A percentile compares a stretch with the other conserved stretches of the same genome.
phyloP scores from a whole-genome alignment of 1,140 invertebrate genomes.

The Carcinoscorpius rotundicauda region DNA sequence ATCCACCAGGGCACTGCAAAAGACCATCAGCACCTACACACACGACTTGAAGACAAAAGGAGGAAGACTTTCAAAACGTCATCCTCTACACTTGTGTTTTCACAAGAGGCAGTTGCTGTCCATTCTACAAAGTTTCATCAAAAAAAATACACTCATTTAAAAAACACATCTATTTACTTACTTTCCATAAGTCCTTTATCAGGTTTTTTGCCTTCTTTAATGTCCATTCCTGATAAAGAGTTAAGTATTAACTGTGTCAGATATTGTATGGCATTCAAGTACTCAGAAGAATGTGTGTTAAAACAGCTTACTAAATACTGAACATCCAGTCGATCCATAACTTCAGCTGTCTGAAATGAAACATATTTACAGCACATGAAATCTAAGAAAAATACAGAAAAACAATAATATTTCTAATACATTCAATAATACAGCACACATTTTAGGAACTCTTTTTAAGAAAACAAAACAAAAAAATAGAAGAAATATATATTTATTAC shows the following conservation, averaged over 20 bases:
- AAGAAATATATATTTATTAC: too few relatives aligned
- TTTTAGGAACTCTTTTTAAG: too few relatives aligned
- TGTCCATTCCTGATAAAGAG: slow-evolving; percentile 59
- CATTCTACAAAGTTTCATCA: too few relatives aligned
- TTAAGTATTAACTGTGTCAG: slow-evolving; percentile 62
- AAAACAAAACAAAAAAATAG: too few relatives aligned
- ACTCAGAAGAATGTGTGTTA: slow-evolving; percentile 52
- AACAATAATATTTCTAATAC: not conserved
- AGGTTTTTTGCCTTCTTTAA: slow-evolving; percentile 58
- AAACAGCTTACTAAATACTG: slow-evolving; percentile 75
- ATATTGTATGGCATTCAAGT: slow-evolving; percentile 67
- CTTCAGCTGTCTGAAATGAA: slow-evolving; percentile 39
- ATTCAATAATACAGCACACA: too few relatives aligned
- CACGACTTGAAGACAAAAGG: too few relatives aligned
- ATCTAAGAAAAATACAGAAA: slow-evolving; percentile 8
- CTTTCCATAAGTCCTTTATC: slow-evolving; percentile 50
- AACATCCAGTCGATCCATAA: slow-evolving; percentile 59
- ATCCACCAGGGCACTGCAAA: too few relatives aligned
- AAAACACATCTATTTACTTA: slow-evolving; percentile 8
- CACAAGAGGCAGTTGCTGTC: too few relatives aligned
- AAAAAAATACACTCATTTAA: too few relatives aligned
- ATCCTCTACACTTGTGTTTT: too few relatives aligned
- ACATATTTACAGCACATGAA: slow-evolving; percentile 6
- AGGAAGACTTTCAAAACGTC: too few relatives aligned
- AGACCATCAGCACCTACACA: too few relatives aligned